A percentile compares a stretch with the other conserved stretches of the same genome.
These are phyloP conservation scores for Gonioctena quinquepunctata DNA, from an alignment of 1,140 invertebrate genomes.

Conservation along the genomic window DNA sequence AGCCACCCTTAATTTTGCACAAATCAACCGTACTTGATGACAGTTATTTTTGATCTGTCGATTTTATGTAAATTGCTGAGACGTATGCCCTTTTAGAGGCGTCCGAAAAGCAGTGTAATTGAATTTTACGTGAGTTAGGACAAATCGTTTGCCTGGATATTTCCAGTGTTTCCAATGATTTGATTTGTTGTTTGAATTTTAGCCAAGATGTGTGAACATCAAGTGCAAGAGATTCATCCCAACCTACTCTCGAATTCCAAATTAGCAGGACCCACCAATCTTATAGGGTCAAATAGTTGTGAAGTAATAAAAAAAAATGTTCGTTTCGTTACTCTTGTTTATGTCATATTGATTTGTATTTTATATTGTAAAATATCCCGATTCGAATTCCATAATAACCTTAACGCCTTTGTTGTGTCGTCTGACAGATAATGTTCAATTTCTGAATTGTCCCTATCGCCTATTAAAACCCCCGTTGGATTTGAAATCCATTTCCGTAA, in stretches of 20 bases:
- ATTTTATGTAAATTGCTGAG: constrained; percentile 15
- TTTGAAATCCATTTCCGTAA: constrained; percentile 41
- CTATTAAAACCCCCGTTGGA: constrained; percentile 1
- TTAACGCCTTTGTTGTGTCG: constrained; percentile 42
- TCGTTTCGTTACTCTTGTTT: constrained; percentile 47
- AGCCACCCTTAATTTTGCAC: constrained; percentile 37
- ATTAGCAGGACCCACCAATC: constrained; percentile 53
- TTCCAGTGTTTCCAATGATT: neutral
- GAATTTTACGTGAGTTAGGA: neutral
- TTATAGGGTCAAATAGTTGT: constrained; percentile 56
- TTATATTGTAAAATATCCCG: constrained; percentile 45
- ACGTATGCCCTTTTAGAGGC: constrained; percentile 26
- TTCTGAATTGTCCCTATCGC: neutral
- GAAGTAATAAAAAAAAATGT: constrained; percentile 46
- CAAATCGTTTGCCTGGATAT: neutral
- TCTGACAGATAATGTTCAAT: constrained; percentile 3
- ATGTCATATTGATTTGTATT: constrained; percentile 8
- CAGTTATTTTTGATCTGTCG: neutral
- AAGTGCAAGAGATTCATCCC: constrained; percentile 52
- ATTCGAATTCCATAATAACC: constrained; percentile 45
- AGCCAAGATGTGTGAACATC: constrained; percentile 22
- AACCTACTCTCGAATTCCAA: constrained; percentile 50
- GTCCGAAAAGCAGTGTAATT: constrained; percentile 26
- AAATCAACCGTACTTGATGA: constrained; percentile 20
- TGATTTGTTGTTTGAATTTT: neutral